These are phyloP conservation scores for Lasiurus borealis DNA, from an alignment of 2,113 vertebrate genomes.

Conservation along the genomic window DNA sequence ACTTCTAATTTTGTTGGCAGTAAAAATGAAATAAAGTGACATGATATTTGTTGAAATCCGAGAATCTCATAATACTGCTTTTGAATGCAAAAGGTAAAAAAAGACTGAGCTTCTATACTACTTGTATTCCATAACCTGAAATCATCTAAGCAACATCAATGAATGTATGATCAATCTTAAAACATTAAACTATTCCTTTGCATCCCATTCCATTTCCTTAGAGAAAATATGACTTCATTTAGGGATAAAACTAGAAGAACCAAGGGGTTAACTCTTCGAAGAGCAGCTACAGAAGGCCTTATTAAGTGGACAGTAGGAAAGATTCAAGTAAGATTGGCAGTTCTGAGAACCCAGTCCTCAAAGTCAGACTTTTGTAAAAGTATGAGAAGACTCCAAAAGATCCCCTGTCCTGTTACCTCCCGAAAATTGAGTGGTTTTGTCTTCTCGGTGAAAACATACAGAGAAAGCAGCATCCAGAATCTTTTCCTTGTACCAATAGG, in stretches of 20 bases:
- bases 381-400: neutral
- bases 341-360: constrained; percentile 26
- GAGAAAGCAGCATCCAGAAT: neutral
- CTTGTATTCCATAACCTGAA: neutral
- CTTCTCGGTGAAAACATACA: neutral
- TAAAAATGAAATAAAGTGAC: constrained; percentile 49
- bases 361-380: neutral
- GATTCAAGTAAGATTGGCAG: neutral
- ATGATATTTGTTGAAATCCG: neutral
- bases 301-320: neutral
- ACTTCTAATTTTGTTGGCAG: constrained; percentile 53
- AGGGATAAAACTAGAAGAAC: neutral
- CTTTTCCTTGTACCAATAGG: neutral
- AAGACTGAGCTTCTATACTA: neutral
- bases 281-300: neutral
- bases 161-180: neutral
- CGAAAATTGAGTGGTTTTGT: neutral
- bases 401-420: neutral
- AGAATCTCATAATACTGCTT: neutral
- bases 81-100: neutral
- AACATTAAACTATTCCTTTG: neutral
- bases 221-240: neutral
- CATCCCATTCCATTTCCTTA: neutral
- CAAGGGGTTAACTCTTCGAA: neutral
- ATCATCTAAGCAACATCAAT: neutral